Percentiles rank a stretch among this genome's conserved stretches.
Evolutionary conservation across 1,140 invertebrate species (phyloP).

Genomic region (Drosophila quadrilineata): DNA sequence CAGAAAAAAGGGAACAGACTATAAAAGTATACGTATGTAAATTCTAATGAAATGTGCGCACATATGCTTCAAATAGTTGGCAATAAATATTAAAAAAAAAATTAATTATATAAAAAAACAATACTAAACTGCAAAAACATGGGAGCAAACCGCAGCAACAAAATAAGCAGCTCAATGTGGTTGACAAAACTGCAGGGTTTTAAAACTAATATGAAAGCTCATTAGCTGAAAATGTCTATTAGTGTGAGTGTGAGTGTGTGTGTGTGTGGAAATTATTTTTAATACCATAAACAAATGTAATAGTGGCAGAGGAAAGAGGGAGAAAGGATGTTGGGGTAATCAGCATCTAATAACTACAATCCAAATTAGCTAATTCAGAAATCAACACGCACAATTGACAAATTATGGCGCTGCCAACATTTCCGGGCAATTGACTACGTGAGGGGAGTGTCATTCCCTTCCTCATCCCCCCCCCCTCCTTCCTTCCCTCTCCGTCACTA

Average conservation of each 20-base stretch:
- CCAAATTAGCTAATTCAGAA: slow-evolving; percentile 79
- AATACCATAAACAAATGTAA: slow-evolving; percentile 14
- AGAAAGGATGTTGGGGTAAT: slow-evolving; percentile 38
- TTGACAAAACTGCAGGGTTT: slow-evolving; percentile 34
- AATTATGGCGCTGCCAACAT: slow-evolving; percentile 77
- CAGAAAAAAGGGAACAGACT: slow-evolving; percentile 10
- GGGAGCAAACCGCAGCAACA: slow-evolving; percentile 47
- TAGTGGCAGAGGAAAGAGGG: slow-evolving; percentile 1
- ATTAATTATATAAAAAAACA: too few species aligned
- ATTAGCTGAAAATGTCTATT: slow-evolving; percentile 42
- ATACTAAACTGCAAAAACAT: slow-evolving; percentile 16
- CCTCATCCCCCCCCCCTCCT: too few species aligned
- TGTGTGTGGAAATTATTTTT: slow-evolving; percentile 29
- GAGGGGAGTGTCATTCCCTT: slow-evolving; percentile 32
- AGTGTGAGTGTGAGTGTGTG: background rate
- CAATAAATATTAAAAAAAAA: too few species aligned
- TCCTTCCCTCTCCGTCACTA: too few species aligned
- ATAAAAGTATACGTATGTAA: slow-evolving; percentile 9
- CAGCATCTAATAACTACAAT: slow-evolving; percentile 78
- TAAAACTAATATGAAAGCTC: slow-evolving; percentile 71
- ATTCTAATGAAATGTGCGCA: background rate
- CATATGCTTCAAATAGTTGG: slow-evolving; percentile 15
- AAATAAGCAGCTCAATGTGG: slow-evolving; percentile 44
- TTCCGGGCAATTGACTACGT: slow-evolving; percentile 74
- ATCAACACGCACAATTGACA: slow-evolving; percentile 79